phyloP scores from a whole-genome alignment of 1,140 invertebrate genomes.

The Oscheius sp. region DNA sequence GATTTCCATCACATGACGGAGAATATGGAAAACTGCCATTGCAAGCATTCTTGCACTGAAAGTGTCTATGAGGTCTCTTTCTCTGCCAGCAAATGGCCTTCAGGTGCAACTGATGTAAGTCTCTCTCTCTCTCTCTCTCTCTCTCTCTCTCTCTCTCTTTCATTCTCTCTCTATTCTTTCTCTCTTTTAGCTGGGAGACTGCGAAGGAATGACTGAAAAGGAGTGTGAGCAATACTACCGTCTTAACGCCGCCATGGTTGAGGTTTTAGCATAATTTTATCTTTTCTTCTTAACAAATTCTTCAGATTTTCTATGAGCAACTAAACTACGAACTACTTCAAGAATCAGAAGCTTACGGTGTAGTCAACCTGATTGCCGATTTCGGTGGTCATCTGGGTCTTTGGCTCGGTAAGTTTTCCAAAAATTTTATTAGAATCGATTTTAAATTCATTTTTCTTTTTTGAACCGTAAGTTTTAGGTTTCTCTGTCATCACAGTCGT shows the following conservation, averaged over 20 bases:
- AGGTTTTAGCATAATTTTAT: conserved; percentile 25
- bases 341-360: conserved; percentile 37
- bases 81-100: conserved; percentile 31
- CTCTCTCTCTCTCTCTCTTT: conserved; percentile 4
- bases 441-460: not conserved
- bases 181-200: conserved; percentile 35
- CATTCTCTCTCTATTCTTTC: not conserved
- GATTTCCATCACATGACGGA: conserved; percentile 38
- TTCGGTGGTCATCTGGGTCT: conserved; percentile 44
- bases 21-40: conserved; percentile 28
- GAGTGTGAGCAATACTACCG: conserved; percentile 35
- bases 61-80: conserved; percentile 33
- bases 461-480: not conserved
- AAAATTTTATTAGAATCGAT: conserved; percentile 22
- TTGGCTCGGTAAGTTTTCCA: conserved; percentile 34
- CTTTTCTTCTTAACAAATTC: not conserved
- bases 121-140: not conserved
- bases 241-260: conserved; percentile 36
- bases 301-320: conserved; percentile 40
- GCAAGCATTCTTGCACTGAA: conserved; percentile 34
- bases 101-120: conserved; percentile 35
- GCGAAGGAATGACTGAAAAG: conserved; percentile 34
- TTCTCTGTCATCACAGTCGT: conserved; percentile 38
- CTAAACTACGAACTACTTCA: conserved; percentile 41
- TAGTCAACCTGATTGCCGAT: conserved; percentile 40